Evolutionary conservation across 2,113 vertebrate species (phyloP).

Genomic region (Callorhinus ursinus): DNA sequence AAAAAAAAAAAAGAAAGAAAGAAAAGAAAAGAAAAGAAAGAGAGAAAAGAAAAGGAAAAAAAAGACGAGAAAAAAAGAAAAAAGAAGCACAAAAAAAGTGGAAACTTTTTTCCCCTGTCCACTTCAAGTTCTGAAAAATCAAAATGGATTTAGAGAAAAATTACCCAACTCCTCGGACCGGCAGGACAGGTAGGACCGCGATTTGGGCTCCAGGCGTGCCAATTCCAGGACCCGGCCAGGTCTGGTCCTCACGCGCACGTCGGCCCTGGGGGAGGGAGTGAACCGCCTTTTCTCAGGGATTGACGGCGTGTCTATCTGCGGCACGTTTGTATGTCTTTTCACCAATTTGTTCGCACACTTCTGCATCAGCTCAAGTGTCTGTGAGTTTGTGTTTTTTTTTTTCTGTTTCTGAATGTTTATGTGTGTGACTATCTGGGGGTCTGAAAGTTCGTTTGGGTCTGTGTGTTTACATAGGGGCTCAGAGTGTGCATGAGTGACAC

Average conservation of each 20-base stretch:
- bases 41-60: background rate
- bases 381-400: background rate
- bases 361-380: background rate
- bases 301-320: background rate
- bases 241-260: background rate
- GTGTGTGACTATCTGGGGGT: background rate
- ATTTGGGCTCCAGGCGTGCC: background rate
- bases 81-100: slow-evolving; percentile 56
- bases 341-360: background rate
- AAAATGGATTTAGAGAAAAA: slow-evolving; percentile 95
- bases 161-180: slow-evolving; percentile 89
- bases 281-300: background rate
- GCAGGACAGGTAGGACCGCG: slow-evolving; percentile 93
- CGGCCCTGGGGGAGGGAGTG: background rate
- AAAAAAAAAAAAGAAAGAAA: background rate
- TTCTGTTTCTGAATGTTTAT: slow-evolving; percentile 40
- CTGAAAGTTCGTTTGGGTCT: slow-evolving; percentile 48
- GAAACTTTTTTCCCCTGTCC: slow-evolving; percentile 85
- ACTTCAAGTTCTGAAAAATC: slow-evolving; percentile 82
- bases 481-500: background rate
- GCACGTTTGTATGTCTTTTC: background rate
- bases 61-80: background rate
- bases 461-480: slow-evolving; percentile 44
- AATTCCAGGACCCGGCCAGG: background rate
- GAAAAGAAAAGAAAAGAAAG: background rate